phyloP scores from a whole-genome alignment of 2,888 invertebrate species.

The Galerucella calmariensis region DNA sequence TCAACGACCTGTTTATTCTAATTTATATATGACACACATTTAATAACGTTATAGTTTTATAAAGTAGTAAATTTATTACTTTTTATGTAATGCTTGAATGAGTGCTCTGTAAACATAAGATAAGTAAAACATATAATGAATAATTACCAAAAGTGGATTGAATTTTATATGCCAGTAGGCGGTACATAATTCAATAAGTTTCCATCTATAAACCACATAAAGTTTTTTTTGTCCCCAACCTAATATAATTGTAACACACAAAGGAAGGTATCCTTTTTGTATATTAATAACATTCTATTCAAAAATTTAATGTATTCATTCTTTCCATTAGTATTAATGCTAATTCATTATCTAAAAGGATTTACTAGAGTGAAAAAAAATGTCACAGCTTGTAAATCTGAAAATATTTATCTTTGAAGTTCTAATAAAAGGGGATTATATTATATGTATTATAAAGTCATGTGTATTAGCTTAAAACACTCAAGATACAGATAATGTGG shows the following conservation, averaged over 20 bases:
- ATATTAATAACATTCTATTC: not conserved
- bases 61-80: not conserved
- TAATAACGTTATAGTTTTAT: not conserved
- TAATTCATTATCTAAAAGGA: not conserved
- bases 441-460: not conserved
- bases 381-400: not conserved
- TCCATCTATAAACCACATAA: too few relatives aligned
- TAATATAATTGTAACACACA: too few relatives aligned
- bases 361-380: not conserved
- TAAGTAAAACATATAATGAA: conserved; percentile 3
- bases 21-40: not conserved
- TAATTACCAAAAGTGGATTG: not conserved
- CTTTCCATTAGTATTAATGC: not conserved
- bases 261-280: too few relatives aligned
- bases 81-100: not conserved
- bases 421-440: not conserved
- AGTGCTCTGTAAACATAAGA: conserved; percentile 3
- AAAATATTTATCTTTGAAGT: not conserved
- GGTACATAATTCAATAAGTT: too few relatives aligned
- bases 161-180: not conserved
- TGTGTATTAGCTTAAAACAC: not conserved
- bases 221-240: too few relatives aligned
- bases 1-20: not conserved
- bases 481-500: not conserved
- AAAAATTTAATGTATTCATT: not conserved